Percentiles rank a stretch among this genome's conserved stretches.
phyloP scores from a whole-genome alignment of 2,888 invertebrate genomes.

The Dorcus hopei region DNA sequence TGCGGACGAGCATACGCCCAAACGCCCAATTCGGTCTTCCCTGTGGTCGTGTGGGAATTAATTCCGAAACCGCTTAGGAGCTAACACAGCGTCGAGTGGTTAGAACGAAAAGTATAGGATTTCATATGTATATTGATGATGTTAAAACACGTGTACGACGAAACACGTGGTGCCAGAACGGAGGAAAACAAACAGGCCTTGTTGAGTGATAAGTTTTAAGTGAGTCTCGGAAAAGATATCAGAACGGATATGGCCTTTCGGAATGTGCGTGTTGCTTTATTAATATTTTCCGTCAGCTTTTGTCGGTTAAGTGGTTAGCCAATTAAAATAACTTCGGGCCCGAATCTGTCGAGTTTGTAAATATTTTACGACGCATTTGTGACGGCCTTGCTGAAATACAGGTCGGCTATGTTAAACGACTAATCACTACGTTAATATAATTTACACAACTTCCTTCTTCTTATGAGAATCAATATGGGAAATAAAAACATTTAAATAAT shows the following conservation, averaged over 20 bases:
- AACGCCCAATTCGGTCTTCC: slow-evolving; percentile 10
- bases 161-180: slow-evolving; percentile 22
- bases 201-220: slow-evolving; percentile 10
- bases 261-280: slow-evolving; percentile 9
- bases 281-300: slow-evolving; percentile 10
- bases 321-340: slow-evolving; percentile 26
- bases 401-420: background rate
- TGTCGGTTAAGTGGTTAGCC: slow-evolving; percentile 19
- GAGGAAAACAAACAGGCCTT: slow-evolving; percentile 13
- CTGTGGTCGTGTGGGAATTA: slow-evolving; percentile 9
- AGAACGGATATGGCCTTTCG: background rate
- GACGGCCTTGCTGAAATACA: slow-evolving; percentile 12
- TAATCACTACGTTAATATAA: too few relatives aligned
- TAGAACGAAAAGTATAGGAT: slow-evolving; percentile 27
- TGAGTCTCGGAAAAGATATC: background rate
- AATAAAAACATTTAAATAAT: too few relatives aligned
- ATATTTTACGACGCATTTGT: slow-evolving; percentile 9
- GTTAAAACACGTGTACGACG: slow-evolving; percentile 29
- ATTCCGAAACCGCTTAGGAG: slow-evolving; percentile 12
- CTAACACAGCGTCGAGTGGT: background rate
- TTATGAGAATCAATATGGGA: too few relatives aligned
- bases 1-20: slow-evolving; percentile 2
- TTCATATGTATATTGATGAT: slow-evolving; percentile 30
- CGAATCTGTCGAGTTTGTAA: slow-evolving; percentile 1
- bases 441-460: too few relatives aligned